These are phyloP conservation scores for Macrophya annulata DNA, from an alignment of 2,888 invertebrate genomes.

Conservation along the genomic window DNA sequence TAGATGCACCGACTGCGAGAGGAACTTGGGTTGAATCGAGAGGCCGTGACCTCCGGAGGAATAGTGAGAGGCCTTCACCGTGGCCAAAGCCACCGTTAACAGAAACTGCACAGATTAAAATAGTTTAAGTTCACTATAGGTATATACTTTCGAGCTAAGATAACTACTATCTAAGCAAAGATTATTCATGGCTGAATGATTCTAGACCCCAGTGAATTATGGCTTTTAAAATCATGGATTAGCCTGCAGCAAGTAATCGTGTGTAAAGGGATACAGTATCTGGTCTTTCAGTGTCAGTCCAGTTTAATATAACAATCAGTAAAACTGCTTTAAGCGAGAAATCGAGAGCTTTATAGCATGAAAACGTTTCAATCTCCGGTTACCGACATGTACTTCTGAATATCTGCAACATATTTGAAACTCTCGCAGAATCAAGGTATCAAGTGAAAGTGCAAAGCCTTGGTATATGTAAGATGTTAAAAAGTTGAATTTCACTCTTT, in stretches of 20 bases:
- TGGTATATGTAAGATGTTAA: not conserved
- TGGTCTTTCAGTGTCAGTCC: not conserved
- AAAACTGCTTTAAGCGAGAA: not conserved
- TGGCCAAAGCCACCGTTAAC: constrained; percentile 64
- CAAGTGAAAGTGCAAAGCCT: constrained; percentile 16
- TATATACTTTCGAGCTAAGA: constrained; percentile 29
- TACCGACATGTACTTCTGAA: constrained; percentile 2
- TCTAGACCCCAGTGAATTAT: constrained; percentile 29
- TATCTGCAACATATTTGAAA: not conserved
- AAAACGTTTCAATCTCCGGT: not conserved
- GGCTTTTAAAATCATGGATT: constrained; percentile 26
- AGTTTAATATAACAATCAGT: constrained; percentile 9
- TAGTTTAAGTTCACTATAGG: constrained; percentile 6
- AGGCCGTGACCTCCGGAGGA: constrained; percentile 64
- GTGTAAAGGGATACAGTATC: constrained; percentile 1
- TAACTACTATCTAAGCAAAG: not conserved
- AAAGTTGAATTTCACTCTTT: not conserved
- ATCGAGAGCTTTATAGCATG: not conserved
- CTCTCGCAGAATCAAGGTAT: not conserved
- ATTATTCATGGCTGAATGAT: constrained; percentile 20
- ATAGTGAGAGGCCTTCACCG: constrained; percentile 68
- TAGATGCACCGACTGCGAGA: constrained; percentile 76
- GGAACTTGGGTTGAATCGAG: constrained; percentile 70
- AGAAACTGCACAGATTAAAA: constrained; percentile 61
- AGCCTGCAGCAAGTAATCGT: constrained; percentile 16